A percentile compares a stretch with the other conserved stretches of the same genome.
Evolutionary conservation across 1,140 invertebrate species (phyloP).

Genomic region (Lepidurus packardi): DNA sequence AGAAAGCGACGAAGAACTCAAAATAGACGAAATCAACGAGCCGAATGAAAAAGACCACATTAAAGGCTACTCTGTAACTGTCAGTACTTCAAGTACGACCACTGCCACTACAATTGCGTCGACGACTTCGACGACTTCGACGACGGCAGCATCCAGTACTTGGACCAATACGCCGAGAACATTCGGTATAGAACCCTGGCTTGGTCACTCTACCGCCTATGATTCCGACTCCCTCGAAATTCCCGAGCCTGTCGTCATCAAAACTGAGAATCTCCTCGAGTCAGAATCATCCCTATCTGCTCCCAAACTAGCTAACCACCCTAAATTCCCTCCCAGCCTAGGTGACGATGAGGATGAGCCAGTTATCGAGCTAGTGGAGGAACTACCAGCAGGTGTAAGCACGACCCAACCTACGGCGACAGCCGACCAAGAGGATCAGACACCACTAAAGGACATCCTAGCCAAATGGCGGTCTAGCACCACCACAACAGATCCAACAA

Average conservation of each 20-base stretch:
- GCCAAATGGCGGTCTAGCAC: not conserved
- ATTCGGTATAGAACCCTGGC: not conserved
- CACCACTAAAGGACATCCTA: not conserved
- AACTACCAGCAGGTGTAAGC: not conserved
- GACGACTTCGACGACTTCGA: not conserved
- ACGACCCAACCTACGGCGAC: not conserved
- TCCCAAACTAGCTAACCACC: not conserved
- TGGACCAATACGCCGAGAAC: not conserved
- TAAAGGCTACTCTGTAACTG: not conserved
- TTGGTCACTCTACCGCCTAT: not conserved
- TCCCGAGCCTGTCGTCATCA: not conserved
- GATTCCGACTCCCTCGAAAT: not conserved
- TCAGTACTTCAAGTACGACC: not conserved
- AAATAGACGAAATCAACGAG: not conserved
- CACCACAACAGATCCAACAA: not conserved
- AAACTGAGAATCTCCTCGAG: not conserved
- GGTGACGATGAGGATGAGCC: not conserved
- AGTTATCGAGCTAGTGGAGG: not conserved
- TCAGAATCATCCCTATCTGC: not conserved
- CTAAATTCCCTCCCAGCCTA: not conserved
- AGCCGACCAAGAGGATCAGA: not conserved
- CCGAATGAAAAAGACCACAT: not conserved
- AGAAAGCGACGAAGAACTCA: not conserved
- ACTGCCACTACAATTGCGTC: not conserved
- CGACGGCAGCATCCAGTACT: not conserved